Base-by-base conservation (phyloP, 2,113 vertebrate species). In the Stomatorhinus ivindoensis region DNA sequence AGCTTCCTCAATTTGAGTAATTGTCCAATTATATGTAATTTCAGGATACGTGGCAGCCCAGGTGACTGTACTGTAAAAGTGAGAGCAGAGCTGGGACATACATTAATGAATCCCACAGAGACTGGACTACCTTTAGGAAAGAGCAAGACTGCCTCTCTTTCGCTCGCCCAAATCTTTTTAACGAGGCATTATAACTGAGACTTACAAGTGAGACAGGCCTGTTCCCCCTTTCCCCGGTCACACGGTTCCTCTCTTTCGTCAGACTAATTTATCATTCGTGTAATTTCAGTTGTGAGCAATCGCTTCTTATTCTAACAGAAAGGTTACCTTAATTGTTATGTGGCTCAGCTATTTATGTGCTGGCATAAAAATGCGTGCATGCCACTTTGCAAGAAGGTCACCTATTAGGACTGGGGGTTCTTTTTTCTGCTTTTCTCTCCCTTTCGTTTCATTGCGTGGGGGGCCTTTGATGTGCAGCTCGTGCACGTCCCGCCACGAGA, bases 1-100 rank as follows among this genome's bases (percentile, higher is more conserved):
- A 96, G 95, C 96, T 98, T 99, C 98, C 97, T 97, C 97, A 97
- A 97, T 98, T 98, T 99, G 98, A 99, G 98, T 99, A 99, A 99
- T 99, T 98, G 98, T 99, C 98, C 98, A 99, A 99, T 99, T 99
- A 98, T 98, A 96, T 97, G 97, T 98, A 98, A 99, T 99, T 99
- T 98, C 97, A 96, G 97, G 96, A 97, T 97, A 96, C 93, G 94
- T 96, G 97, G 97, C 97, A 97, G 97, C 96, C 95, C 97, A 95
- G 96, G 96, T 95, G 95, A 97, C 97, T 96, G 96, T 95, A 96
- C 95, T 95, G 95, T 96, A 95, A 94, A 94, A 97, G 96, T 95
- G 96, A 96, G 96, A 96, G 97, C 96, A 97, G 97, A 96, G 94
- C 93, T 90, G 95, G 97, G 97, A 97, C 95, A 95, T 95, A 95